phyloP scores from a whole-genome alignment of 2,797 vertebrate species.

The Myripristis murdjan region DNA sequence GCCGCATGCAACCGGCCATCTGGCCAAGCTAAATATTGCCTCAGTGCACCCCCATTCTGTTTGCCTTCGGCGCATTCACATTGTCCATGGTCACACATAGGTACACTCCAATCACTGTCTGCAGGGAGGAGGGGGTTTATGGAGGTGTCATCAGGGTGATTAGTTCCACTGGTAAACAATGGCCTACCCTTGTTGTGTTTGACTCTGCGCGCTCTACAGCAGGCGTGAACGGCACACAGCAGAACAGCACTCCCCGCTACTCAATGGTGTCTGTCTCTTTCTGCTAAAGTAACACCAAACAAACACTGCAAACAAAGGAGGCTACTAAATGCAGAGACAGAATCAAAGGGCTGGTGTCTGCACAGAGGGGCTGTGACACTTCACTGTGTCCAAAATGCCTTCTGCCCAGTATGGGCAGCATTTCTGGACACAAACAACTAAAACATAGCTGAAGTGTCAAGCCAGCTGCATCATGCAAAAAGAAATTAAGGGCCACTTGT shows the following conservation, averaged over 20 bases:
- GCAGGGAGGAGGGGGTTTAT: slow-evolving; percentile 83
- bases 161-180: slow-evolving; percentile 86
- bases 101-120: slow-evolving; percentile 84
- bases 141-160: slow-evolving; percentile 86
- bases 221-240: slow-evolving; percentile 81
- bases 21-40: slow-evolving; percentile 91
- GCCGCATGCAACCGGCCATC: slow-evolving; percentile 86
- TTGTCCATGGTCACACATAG: slow-evolving; percentile 87
- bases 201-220: slow-evolving; percentile 81
- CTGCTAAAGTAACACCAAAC: slow-evolving; percentile 85
- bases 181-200: slow-evolving; percentile 81
- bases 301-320: slow-evolving; percentile 81
- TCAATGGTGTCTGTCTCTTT: slow-evolving; percentile 83
- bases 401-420: slow-evolving; percentile 54
- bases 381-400: slow-evolving; percentile 70
- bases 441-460: slow-evolving; percentile 53
- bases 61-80: slow-evolving; percentile 87
- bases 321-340: slow-evolving; percentile 70
- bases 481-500: slow-evolving; percentile 72
- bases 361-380: slow-evolving; percentile 66
- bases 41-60: slow-evolving; percentile 86
- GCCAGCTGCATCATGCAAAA: slow-evolving; percentile 65
- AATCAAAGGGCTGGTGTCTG: slow-evolving; percentile 77
- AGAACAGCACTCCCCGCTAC: slow-evolving; percentile 78
- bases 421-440: slow-evolving; percentile 74